Evolutionary conservation across 2,888 invertebrate species (phyloP).

Genomic region (Tipula confusa): DNA sequence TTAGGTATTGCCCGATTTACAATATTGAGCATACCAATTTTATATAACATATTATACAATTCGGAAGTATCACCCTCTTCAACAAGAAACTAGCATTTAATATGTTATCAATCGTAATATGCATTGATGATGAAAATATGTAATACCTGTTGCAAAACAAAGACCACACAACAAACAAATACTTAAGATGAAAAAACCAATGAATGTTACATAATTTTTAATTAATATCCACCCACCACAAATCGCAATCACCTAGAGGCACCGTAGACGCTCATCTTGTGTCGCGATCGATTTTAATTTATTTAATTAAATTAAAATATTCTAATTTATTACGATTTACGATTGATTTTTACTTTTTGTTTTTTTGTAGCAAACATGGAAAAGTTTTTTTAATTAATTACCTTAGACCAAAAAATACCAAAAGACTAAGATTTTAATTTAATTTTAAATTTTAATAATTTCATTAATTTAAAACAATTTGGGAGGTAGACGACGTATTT

Average conservation of each 20-base stretch:
- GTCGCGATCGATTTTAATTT: neutral
- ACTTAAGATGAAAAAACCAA: neutral
- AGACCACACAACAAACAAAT: neutral
- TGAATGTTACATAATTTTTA: neutral
- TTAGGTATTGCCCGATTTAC: no score
- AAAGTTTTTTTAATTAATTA: slow-evolving; percentile 16
- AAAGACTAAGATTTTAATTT: neutral
- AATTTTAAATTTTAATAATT: neutral
- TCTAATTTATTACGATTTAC: neutral
- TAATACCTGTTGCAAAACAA: neutral
- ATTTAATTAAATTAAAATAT: neutral
- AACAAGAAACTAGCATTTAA: no score
- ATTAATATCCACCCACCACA: neutral
- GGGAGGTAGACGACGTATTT: neutral
- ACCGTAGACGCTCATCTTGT: neutral
- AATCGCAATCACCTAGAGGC: neutral
- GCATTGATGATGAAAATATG: neutral
- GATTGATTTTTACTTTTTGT: no score
- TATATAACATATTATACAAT: no score
- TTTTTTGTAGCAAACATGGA: neutral
- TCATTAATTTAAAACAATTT: slow-evolving; percentile 9
- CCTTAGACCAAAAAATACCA: neutral
- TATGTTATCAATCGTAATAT: no score
- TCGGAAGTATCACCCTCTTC: no score
- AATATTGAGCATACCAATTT: no score